Evolutionary conservation across 1,140 invertebrate genomes (phyloP).

Genomic region (Acromyrmex echinatior): DNA sequence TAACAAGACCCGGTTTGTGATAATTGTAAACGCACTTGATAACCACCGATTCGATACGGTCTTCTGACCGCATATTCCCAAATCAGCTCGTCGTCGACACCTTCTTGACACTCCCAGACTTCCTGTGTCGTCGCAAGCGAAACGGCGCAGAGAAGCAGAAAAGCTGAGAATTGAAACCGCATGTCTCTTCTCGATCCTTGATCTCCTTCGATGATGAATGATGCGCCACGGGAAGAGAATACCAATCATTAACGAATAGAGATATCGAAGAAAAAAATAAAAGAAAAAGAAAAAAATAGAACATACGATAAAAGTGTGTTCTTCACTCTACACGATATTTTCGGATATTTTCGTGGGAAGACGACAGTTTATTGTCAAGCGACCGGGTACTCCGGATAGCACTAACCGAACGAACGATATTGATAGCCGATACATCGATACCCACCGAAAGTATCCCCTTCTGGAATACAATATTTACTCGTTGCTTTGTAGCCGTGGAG

Average conservation of each 20-base stretch:
- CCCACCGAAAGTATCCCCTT: conserved; percentile 70
- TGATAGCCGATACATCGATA: conserved; percentile 67
- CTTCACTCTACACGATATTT: background rate
- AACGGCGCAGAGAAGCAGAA: conserved; percentile 23
- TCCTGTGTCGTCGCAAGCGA: conserved; percentile 17
- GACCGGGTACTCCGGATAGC: conserved; percentile 51
- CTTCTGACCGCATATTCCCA: conserved; percentile 79
- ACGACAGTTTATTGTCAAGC: conserved; percentile 62
- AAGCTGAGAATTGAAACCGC: conserved; percentile 1
- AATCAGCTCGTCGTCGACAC: conserved; percentile 72
- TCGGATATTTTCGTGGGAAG: background rate
- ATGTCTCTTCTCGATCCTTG: background rate
- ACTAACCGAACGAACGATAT: conserved; percentile 62
- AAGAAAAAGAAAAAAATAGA: background rate
- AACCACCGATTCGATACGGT: conserved; percentile 56
- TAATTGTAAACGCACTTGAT: conserved; percentile 71
- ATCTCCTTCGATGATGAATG: background rate
- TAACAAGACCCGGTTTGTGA: background rate
- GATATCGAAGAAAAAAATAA: background rate
- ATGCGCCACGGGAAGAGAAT: background rate
- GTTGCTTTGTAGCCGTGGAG: conserved; percentile 49
- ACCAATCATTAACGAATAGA: background rate
- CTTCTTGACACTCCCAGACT: conserved; percentile 66
- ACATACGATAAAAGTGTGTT: background rate
- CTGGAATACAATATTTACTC: conserved; percentile 66